phyloP scores from a whole-genome alignment of 1,140 invertebrate genomes.

The Drosophila pseudoobscura region DNA sequence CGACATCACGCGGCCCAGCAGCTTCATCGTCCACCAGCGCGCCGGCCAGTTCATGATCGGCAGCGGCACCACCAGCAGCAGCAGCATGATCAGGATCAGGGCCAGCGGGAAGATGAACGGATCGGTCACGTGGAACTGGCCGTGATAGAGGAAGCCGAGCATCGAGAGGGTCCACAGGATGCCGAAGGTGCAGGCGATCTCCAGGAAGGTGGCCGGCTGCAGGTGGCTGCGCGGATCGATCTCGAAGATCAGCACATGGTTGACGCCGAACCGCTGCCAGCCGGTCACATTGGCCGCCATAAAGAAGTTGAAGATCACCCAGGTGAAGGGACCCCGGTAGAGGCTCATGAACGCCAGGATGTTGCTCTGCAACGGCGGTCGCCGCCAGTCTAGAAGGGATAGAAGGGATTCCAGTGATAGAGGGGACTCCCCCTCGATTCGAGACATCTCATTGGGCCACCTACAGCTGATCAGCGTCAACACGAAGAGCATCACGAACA shows the following conservation, averaged over 20 bases:
- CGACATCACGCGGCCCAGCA: conserved; percentile 87
- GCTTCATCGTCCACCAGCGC: conserved; percentile 81
- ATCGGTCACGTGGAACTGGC: conserved; percentile 84
- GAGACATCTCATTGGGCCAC: no score
- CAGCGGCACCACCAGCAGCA: conserved; percentile 88
- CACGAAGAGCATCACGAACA: no score
- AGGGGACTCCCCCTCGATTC: no score
- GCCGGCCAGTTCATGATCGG: conserved; percentile 87
- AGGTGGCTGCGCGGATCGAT: conserved; percentile 89
- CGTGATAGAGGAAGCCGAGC: conserved; percentile 84
- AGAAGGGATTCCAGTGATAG: no score
- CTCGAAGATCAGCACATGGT: conserved; percentile 92
- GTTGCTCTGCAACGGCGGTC: not conserved
- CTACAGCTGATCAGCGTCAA: no score
- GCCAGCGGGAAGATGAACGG: conserved; percentile 86
- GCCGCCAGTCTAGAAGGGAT: no score
- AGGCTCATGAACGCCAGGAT: conserved; percentile 77
- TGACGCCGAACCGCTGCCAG: conserved; percentile 90
- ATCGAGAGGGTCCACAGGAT: conserved; percentile 87
- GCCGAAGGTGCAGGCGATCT: conserved; percentile 88
- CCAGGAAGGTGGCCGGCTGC: conserved; percentile 88
- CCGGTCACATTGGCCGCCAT: conserved; percentile 90
- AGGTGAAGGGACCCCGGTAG: conserved; percentile 88
- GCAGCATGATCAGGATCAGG: conserved; percentile 85
- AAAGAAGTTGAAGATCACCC: conserved; percentile 88